phyloP scores from a whole-genome alignment of 2,888 invertebrate species.

The Synergus gifuensis region DNA sequence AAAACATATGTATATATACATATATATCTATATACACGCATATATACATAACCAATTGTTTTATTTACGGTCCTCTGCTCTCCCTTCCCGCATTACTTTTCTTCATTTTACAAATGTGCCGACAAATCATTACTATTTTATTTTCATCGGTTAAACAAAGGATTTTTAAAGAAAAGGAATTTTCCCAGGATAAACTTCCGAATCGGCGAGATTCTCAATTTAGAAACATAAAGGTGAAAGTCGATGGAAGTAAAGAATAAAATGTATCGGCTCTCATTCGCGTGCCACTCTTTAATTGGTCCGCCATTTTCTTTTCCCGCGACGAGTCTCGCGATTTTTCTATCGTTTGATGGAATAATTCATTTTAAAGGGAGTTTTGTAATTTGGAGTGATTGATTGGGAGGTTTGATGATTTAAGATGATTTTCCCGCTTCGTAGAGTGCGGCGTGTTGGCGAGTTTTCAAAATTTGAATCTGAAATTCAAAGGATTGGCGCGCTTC shows the following conservation, averaged over 20 bases:
- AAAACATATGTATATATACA: slow-evolving; percentile 70
- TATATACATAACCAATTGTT: slow-evolving; percentile 64
- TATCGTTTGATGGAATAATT: background rate
- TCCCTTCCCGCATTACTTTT: slow-evolving; percentile 33
- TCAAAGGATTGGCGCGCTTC: slow-evolving; percentile 40
- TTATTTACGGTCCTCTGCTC: slow-evolving; percentile 66
- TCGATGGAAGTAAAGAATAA: slow-evolving; percentile 61
- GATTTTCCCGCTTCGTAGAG: background rate
- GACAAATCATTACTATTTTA: background rate
- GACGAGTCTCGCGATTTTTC: slow-evolving; percentile 2
- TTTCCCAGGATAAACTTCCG: background rate
- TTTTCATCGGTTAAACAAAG: background rate
- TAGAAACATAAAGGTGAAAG: background rate
- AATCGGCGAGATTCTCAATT: background rate
- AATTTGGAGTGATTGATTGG: background rate
- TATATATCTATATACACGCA: slow-evolving; percentile 45
- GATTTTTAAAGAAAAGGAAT: too few relatives aligned
- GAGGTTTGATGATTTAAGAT: too few relatives aligned
- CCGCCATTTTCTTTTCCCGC: slow-evolving; percentile 70
- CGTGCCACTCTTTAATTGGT: slow-evolving; percentile 68
- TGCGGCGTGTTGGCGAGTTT: slow-evolving; percentile 20
- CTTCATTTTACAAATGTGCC: background rate
- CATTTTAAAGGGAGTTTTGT: background rate
- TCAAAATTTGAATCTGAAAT: slow-evolving; percentile 26
- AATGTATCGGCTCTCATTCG: slow-evolving; percentile 62